Percentiles rank a stretch among this genome's conserved stretches.
phyloP scores from a whole-genome alignment of 92 coral and sea anemone species.

The Phenganax marumi region DNA sequence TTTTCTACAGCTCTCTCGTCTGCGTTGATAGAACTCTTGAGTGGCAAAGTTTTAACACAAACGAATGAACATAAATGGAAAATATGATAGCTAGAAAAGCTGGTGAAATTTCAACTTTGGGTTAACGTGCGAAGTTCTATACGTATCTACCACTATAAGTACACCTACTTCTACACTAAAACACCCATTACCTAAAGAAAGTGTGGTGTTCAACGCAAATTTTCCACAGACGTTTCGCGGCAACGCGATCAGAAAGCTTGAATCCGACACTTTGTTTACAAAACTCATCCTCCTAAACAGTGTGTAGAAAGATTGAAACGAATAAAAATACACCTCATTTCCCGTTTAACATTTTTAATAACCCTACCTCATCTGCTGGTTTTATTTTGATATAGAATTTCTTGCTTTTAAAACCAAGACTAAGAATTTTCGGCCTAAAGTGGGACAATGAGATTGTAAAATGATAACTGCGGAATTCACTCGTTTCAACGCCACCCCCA shows the following conservation, averaged over 20 bases:
- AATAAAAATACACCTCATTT: not conserved
- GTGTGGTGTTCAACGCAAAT: conserved; percentile 96
- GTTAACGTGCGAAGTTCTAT: no score
- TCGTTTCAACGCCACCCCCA: not conserved
- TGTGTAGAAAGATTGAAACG: no score
- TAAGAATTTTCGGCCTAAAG: conserved; percentile 91
- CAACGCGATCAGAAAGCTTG: conserved; percentile 69
- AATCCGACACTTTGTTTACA: conserved; percentile 73
- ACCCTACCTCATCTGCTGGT: conserved; percentile 82
- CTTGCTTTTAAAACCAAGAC: conserved; percentile 88
- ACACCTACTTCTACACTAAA: no score
- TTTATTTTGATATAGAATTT: conserved; percentile 80
- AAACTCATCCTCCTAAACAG: conserved; percentile 72
- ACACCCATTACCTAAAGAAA: conserved; percentile 69
- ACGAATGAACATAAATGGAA: no score
- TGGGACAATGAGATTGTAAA: conserved; percentile 2
- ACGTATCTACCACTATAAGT: not conserved
- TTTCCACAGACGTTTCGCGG: conserved; percentile 95
- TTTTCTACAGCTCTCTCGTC: no score
- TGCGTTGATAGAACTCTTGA: no score
- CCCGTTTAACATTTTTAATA: not conserved
- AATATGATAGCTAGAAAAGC: no score
- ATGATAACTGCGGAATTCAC: not conserved
- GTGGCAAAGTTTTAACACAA: no score
- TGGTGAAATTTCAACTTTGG: no score